These are phyloP conservation scores for Coptodon bakossiorum DNA, from an alignment of 2,113 vertebrate genomes.

Conservation along the genomic window DNA sequence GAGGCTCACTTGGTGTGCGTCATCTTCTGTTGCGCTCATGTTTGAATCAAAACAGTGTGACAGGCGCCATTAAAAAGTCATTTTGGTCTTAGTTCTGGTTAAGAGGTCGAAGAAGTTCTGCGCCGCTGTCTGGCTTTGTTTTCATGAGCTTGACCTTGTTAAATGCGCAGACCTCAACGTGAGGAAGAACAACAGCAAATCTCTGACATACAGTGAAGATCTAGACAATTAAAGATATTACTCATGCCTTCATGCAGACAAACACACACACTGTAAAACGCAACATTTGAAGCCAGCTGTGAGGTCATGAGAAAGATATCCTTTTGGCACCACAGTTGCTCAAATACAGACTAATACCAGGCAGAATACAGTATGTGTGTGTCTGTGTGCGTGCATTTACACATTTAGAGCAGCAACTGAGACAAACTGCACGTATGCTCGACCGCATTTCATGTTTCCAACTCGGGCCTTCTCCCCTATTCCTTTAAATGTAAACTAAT, in stretches of 20 bases:
- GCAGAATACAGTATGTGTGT: not conserved
- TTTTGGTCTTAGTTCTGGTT: not conserved
- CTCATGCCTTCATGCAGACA: not conserved
- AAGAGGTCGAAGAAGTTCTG: slow-evolving; percentile 1
- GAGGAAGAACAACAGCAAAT: not conserved
- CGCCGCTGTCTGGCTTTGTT: not conserved
- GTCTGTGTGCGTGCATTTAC: not conserved
- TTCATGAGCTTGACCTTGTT: not conserved
- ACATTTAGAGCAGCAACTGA: not conserved
- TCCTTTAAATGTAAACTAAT: not conserved
- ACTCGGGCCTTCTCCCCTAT: not conserved
- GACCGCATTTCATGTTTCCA: not conserved
- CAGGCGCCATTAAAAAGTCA: not conserved
- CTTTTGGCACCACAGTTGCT: slow-evolving; percentile 1
- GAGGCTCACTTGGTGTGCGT: not conserved
- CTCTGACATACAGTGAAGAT: not conserved
- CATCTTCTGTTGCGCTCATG: not conserved
- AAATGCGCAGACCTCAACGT: not conserved
- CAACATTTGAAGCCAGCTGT: not conserved
- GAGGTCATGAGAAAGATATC: slow-evolving; percentile 34
- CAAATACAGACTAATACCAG: not conserved
- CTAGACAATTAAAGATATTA: not conserved
- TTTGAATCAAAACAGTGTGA: slow-evolving; percentile 5
- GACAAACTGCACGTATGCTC: not conserved
- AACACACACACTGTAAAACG: not conserved